Evolutionary conservation across 2,113 vertebrate genomes (phyloP).

Genomic region (Hippocampus mohnikei): DNA sequence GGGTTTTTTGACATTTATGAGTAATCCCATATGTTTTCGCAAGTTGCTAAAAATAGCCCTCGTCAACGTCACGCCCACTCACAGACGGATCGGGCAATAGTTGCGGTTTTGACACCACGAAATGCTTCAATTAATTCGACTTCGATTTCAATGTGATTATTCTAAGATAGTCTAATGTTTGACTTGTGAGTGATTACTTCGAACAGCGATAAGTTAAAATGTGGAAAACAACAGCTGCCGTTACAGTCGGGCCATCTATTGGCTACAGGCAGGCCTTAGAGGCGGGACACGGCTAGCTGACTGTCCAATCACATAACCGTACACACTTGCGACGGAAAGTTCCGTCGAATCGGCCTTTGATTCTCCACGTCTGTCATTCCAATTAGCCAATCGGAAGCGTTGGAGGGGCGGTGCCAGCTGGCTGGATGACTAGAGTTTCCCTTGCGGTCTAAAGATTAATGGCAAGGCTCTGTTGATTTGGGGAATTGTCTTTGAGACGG

Average conservation of each 20-base stretch:
- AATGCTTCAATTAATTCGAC: slow-evolving; percentile 5
- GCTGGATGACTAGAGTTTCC: slow-evolving; percentile 75
- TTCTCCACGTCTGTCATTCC: slow-evolving; percentile 1
- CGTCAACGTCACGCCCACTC: slow-evolving; percentile 70
- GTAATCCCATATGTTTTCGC: slow-evolving; percentile 61
- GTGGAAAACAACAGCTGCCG: slow-evolving; percentile 29
- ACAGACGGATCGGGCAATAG: slow-evolving; percentile 40
- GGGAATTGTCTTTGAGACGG: slow-evolving; percentile 59
- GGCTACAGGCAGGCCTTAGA: slow-evolving; percentile 39
- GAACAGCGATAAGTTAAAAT: slow-evolving; percentile 5
- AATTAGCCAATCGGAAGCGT: slow-evolving; percentile 43
- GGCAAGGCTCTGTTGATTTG: slow-evolving; percentile 72
- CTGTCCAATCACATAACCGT: slow-evolving; percentile 53
- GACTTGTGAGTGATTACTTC: neutral
- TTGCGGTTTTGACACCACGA: slow-evolving; percentile 32
- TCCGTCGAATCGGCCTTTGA: slow-evolving; percentile 44
- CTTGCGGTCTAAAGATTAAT: slow-evolving; percentile 76
- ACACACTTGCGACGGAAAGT: slow-evolving; percentile 20
- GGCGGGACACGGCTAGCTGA: slow-evolving; percentile 48
- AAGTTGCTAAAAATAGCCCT: slow-evolving; percentile 74
- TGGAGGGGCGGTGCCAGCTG: slow-evolving; percentile 39
- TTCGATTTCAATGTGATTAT: neutral
- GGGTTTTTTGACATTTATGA: neutral
- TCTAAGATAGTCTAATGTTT: neutral
- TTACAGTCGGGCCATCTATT: slow-evolving; percentile 31